Conservation (phyloP, 2,888 invertebrate genomes). For the Mamestra brassicae region DNA sequence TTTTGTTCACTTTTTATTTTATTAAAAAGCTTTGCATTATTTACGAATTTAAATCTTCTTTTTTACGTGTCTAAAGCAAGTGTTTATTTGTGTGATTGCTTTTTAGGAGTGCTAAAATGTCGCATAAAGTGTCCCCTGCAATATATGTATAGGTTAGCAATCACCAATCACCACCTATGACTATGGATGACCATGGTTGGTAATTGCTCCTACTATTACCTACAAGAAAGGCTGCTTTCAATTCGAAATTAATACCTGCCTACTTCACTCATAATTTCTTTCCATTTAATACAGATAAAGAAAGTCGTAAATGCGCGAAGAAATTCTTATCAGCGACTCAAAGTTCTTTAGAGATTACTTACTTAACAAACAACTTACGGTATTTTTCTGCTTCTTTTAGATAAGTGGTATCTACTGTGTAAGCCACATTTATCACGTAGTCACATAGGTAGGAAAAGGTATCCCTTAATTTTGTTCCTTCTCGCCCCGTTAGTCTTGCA, state of each 20-base stretch:
- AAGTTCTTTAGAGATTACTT: constrained; percentile 59
- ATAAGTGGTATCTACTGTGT: constrained; percentile 37
- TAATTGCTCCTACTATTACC: neutral
- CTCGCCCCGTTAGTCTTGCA: neutral
- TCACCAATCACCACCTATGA: no score
- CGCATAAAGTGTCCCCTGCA: no score
- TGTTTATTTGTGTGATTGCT: no score
- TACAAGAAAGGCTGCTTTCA: neutral
- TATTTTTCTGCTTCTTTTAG: constrained; percentile 40
- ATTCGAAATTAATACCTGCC: neutral
- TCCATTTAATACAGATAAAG: constrained; percentile 44
- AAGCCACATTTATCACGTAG: constrained; percentile 40
- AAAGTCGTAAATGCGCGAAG: constrained; percentile 46
- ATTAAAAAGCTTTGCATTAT: neutral
- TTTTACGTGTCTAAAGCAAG: no score
- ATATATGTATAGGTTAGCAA: no score
- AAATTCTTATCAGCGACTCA: constrained; percentile 58
- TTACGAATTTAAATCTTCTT: neutral
- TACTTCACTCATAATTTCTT: constrained; percentile 17
- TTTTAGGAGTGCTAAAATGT: no score
- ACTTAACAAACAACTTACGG: constrained; percentile 46
- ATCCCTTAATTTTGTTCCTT: neutral
- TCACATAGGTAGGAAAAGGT: neutral
- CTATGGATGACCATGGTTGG: neutral
- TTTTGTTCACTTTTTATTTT: constrained; percentile 3